Conservation (phyloP, 2,888 invertebrate genomes). For the Pyrgus malvae region DNA sequence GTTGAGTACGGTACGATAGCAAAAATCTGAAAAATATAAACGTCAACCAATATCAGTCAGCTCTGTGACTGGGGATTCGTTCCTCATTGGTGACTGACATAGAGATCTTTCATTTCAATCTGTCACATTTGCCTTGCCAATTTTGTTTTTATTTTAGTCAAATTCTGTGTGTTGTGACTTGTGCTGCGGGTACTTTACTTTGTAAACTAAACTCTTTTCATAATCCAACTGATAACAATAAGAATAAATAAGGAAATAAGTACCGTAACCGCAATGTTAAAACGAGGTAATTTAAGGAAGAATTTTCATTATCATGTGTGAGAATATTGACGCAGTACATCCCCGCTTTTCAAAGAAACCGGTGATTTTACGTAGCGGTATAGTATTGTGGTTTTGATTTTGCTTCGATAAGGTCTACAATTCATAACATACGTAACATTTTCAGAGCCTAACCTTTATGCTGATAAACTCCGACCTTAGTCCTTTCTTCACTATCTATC, state of each 20-base stretch:
- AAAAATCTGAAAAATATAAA: too few relatives aligned
- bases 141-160: too few relatives aligned
- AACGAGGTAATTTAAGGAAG: conserved; percentile 54
- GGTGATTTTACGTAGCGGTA: conserved; percentile 51
- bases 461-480: not conserved
- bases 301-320: conserved; percentile 42
- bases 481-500: not conserved
- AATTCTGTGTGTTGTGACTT: too few relatives aligned
- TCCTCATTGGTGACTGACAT: too few relatives aligned
- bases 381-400: conserved; percentile 45
- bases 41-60: too few relatives aligned
- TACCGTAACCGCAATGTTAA: conserved; percentile 48
- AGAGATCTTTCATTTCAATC: too few relatives aligned
- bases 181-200: too few relatives aligned
- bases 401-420: not conserved
- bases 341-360: conserved; percentile 60
- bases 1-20: too few relatives aligned
- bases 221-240: too few relatives aligned
- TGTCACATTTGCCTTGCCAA: too few relatives aligned
- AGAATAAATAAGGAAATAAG: not conserved
- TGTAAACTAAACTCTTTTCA: too few relatives aligned
- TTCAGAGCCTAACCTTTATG: not conserved
- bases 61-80: too few relatives aligned
- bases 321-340: conserved; percentile 58
- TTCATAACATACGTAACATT: not conserved